A percentile compares a stretch with the other conserved stretches of the same genome.
These are phyloP conservation scores for Drosophila mulleri DNA, from an alignment of 2,888 invertebrate genomes.

Conservation along the genomic window DNA sequence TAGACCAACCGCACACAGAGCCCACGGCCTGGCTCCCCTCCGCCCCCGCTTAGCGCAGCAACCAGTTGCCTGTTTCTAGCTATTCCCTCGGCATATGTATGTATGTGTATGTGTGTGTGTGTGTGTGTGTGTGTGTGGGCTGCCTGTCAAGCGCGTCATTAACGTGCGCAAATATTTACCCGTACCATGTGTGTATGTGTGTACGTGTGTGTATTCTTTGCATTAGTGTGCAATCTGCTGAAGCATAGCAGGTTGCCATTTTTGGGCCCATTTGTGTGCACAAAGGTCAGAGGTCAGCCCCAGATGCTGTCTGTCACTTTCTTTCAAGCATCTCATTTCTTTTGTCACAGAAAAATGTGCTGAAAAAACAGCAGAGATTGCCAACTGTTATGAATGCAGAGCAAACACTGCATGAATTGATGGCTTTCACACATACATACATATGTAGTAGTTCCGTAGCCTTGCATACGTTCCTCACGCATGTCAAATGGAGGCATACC, in stretches of 20 bases:
- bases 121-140: slow-evolving; percentile 6
- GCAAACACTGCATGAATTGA: slow-evolving; percentile 17
- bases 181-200: slow-evolving; percentile 12
- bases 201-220: slow-evolving; percentile 3
- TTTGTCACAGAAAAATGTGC: slow-evolving; percentile 15
- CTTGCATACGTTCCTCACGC: background rate
- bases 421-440: slow-evolving; percentile 11
- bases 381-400: slow-evolving; percentile 14
- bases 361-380: slow-evolving; percentile 4
- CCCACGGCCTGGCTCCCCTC: background rate
- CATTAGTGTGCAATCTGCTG: slow-evolving; percentile 54
- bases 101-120: background rate
- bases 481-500: background rate
- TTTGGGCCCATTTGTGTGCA: slow-evolving; percentile 45
- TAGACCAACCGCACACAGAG: background rate
- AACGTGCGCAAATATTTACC: slow-evolving; percentile 73
- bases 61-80: slow-evolving; percentile 16
- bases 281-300: slow-evolving; percentile 65
- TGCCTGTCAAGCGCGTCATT: slow-evolving; percentile 63
- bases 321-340: slow-evolving; percentile 12
- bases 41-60: background rate
- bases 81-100: background rate
- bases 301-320: slow-evolving; percentile 30
- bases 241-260: slow-evolving; percentile 60
- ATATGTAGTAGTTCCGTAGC: background rate